A percentile compares a stretch with the other conserved stretches of the same genome.
Conservation (phyloP, 2,888 invertebrate species). For the Hydrotaea cyrtoneurina region DNA sequence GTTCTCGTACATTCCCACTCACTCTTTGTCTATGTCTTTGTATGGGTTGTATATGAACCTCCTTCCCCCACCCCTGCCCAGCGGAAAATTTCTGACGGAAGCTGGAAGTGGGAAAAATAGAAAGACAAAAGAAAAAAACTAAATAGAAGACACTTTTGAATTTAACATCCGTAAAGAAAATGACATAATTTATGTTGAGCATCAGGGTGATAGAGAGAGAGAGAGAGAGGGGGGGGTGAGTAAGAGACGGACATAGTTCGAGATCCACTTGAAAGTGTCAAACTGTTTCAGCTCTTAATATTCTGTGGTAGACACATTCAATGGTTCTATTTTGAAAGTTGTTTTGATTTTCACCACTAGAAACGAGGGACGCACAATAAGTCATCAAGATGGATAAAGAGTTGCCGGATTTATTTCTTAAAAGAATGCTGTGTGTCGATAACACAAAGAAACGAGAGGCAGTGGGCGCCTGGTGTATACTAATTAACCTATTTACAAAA, state of each 20-base stretch:
- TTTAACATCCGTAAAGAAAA: not conserved
- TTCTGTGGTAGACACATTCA: not conserved
- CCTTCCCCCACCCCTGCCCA: not conserved
- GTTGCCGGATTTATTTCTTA: too few relatives aligned
- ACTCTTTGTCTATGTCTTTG: slow-evolving; percentile 7
- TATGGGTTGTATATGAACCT: slow-evolving; percentile 15
- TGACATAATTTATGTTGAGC: not conserved
- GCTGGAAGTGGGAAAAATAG: slow-evolving; percentile 20
- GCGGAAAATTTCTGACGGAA: slow-evolving; percentile 22
- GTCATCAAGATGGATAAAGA: too few relatives aligned
- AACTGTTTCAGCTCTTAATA: not conserved
- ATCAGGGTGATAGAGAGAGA: not conserved
- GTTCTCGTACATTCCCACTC: slow-evolving; percentile 35
- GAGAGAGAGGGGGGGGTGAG: not conserved
- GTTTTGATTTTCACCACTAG: not conserved
- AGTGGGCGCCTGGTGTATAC: too few relatives aligned
- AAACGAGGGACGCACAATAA: not conserved
- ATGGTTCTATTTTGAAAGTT: not conserved
- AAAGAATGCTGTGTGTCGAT: too few relatives aligned
- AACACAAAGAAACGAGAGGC: too few relatives aligned
- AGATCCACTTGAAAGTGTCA: slow-evolving; percentile 28
- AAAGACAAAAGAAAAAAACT: not conserved
- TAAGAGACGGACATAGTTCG: not conserved
- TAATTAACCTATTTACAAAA: too few relatives aligned
- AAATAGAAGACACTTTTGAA: not conserved